Percentiles rank a stretch among this genome's conserved stretches.
These are phyloP conservation scores for Schizopygopsis pylzovi DNA, from an alignment of 2,797 vertebrate genomes.

Conservation along the genomic window DNA sequence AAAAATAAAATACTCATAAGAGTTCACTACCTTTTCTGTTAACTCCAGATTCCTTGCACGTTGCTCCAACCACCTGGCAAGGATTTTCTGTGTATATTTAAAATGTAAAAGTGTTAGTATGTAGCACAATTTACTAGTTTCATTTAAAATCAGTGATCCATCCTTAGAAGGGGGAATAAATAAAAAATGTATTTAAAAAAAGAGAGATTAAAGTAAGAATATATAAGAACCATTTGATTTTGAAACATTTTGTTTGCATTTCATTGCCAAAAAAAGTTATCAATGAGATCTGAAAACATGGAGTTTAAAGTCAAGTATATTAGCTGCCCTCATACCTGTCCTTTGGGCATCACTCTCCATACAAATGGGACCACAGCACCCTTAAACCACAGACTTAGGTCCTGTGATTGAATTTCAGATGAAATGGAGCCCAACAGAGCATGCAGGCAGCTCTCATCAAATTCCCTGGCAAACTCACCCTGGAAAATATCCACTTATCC, in stretches of 20 bases:
- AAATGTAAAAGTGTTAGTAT: neutral
- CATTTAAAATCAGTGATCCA: neutral
- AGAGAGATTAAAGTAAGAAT: neutral
- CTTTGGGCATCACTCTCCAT: slow-evolving; percentile 83
- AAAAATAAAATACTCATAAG: neutral
- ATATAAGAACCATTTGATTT: neutral
- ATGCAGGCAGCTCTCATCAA: slow-evolving; percentile 83
- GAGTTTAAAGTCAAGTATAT: neutral
- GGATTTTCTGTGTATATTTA: slow-evolving; percentile 78
- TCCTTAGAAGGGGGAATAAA: neutral
- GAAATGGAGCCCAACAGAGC: slow-evolving; percentile 83
- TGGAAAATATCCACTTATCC: slow-evolving; percentile 61
- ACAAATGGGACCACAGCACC: slow-evolving; percentile 89
- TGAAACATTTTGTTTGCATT: neutral
- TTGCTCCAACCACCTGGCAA: slow-evolving; percentile 93
- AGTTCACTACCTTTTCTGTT: slow-evolving; percentile 88
- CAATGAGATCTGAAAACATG: neutral
- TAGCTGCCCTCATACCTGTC: slow-evolving; percentile 78
- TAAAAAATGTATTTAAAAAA: neutral
- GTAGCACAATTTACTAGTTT: neutral
- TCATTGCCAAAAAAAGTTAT: neutral
- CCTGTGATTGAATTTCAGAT: slow-evolving; percentile 78
- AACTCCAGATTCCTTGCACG: slow-evolving; percentile 90
- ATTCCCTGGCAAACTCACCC: slow-evolving; percentile 85
- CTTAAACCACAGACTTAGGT: slow-evolving; percentile 89